A percentile compares a stretch with the other conserved stretches of the same genome.
Evolutionary conservation across 2,797 vertebrate genomes (phyloP).

Genomic region (Chloroceryle amazona): DNA sequence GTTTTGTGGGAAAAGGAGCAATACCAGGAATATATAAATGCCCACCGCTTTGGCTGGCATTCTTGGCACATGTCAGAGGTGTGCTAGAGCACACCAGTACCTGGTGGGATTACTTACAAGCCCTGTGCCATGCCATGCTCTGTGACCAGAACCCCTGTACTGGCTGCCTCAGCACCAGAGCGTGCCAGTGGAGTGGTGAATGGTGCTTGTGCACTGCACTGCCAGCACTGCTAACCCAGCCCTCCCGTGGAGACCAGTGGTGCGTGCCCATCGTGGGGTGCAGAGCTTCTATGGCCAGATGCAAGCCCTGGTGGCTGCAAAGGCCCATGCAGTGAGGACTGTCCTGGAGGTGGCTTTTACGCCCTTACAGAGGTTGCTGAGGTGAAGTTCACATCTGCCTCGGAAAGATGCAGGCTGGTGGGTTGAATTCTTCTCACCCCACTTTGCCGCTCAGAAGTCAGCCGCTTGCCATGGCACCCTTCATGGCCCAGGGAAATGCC

Average conservation of each 20-base stretch:
- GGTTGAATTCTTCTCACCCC: too few species aligned
- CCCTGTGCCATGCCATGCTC: accelerated
- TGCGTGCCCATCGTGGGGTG: not conserved
- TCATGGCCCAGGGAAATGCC: too few species aligned
- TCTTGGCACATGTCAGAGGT: not conserved
- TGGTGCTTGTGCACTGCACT: accelerated
- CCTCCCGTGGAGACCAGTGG: not conserved
- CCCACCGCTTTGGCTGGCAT: not conserved
- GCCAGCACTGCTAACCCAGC: not conserved
- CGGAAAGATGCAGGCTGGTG: not conserved
- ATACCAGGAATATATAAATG: not conserved
- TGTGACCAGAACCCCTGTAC: accelerated
- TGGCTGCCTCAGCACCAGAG: not conserved
- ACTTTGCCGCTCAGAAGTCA: accelerated
- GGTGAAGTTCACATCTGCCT: not conserved
- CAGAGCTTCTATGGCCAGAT: not conserved
- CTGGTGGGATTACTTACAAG: accelerated
- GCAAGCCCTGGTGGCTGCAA: not conserved
- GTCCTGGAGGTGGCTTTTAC: not conserved
- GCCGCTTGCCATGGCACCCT: not conserved
- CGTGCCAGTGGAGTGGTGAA: accelerated
- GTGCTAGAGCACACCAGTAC: not conserved
- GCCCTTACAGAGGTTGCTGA: not conserved
- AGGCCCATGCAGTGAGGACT: not conserved
- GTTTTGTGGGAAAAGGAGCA: not conserved